Conservation (phyloP, 2,113 vertebrate genomes). For the Leptosomus discolor region DNA sequence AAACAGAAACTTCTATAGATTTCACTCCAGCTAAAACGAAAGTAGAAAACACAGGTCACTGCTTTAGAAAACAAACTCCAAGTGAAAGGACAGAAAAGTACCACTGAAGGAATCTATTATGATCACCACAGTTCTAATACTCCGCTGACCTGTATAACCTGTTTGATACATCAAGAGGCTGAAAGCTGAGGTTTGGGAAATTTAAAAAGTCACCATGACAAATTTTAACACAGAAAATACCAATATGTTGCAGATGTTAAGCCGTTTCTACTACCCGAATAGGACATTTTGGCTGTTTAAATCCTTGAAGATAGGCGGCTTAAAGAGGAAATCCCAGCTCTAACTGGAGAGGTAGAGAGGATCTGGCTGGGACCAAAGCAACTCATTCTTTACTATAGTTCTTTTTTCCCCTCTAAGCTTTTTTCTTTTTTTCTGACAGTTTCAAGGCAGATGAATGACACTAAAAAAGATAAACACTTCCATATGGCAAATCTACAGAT, state of each 20-base stretch:
- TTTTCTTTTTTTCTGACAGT: background rate
- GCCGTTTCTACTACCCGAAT: background rate
- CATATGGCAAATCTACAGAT: rapidly evolving
- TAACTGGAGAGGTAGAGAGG: background rate
- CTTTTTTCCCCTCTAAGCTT: rapidly evolving
- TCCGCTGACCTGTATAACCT: background rate
- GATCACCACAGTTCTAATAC: background rate
- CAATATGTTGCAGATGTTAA: background rate
- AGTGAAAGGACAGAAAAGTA: background rate
- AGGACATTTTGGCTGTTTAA: background rate
- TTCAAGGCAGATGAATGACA: background rate
- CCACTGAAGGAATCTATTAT: background rate
- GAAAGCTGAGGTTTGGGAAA: background rate
- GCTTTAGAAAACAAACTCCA: background rate
- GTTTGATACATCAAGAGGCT: background rate
- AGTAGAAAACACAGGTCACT: rapidly evolving
- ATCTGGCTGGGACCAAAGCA: background rate
- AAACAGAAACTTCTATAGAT: background rate
- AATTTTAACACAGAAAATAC: background rate
- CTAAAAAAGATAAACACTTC: background rate
- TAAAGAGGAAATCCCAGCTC: background rate
- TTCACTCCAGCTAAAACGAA: background rate
- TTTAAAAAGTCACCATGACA: background rate
- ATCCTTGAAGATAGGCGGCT: background rate
- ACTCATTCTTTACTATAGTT: background rate